Evolutionary conservation across 2,797 vertebrate genomes (phyloP).

Genomic region (Pangasius sanitwongsei): DNA sequence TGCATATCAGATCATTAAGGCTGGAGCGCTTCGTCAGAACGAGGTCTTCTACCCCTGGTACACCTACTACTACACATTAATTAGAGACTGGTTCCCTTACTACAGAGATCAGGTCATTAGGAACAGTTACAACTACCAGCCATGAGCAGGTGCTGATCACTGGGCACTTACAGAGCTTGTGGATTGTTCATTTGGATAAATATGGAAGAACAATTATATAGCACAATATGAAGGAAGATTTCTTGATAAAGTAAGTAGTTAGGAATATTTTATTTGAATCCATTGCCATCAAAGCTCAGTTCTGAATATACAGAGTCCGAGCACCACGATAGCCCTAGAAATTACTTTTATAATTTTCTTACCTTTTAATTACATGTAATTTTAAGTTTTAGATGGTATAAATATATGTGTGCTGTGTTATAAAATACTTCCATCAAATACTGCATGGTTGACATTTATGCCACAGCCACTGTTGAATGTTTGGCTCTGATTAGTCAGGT

Average conservation of each 20-base stretch:
- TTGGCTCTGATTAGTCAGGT: background rate
- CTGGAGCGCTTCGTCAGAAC: conserved; percentile 68
- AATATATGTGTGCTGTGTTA: background rate
- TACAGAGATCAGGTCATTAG: conserved; percentile 66
- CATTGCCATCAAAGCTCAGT: background rate
- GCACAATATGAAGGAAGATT: background rate
- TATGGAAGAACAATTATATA: background rate
- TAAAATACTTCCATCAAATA: background rate
- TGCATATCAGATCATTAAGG: conserved; percentile 78
- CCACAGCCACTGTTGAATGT: background rate
- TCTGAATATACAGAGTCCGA: background rate
- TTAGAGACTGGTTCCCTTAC: conserved; percentile 74
- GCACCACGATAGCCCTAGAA: background rate
- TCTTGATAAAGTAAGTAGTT: background rate
- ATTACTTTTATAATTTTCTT: background rate
- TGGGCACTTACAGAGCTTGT: background rate
- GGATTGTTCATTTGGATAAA: conserved; percentile 1
- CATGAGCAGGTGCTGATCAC: conserved; percentile 44
- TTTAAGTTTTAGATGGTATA: background rate
- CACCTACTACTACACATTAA: conserved; percentile 57
- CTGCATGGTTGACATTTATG: background rate
- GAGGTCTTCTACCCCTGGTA: conserved; percentile 82
- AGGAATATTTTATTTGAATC: background rate
- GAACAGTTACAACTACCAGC: conserved; percentile 68
- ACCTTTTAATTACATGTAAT: background rate